Evolutionary conservation across 2,797 vertebrate species (phyloP), one percentile per base, ranked within the genome.

Genomic region (Australoheros facetus): DNA sequence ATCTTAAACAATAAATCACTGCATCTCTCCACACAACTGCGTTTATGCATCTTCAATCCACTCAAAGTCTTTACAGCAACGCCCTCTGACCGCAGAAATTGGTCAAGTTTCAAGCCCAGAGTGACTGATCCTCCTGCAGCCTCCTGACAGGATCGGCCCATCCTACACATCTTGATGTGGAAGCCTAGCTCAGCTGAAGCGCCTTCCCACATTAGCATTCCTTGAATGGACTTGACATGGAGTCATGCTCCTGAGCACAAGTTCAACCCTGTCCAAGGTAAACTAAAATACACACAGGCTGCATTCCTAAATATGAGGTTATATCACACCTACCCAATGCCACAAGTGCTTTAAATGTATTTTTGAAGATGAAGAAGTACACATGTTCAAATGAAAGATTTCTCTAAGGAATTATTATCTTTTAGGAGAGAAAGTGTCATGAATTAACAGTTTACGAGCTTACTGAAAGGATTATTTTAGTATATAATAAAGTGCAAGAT

Each of bases 201-300:
- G 30, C 71, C 71, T 57, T 51, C 56, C 34, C 26, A 37, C 62
- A 48, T 28, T 64, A 64, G 39, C 60, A 64, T 64, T 64, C 21
- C 87, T 89, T 21, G 30, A 53, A 87, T 81, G 88, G 91, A 91
- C 89, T 66, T 79, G 85, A 87, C 82, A 78, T 56, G 86, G 82
- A 80, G 90, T 92, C 88, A 87, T 60, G 83, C 84, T 62, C 82
- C 78, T 62, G 42, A 86, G 70, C 39, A 48, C 93, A 91, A 84
- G 92, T 92, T 94, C 87, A 89, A 89, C 92, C 94, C 81, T 82
- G 91, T 93, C 86, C 83, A 80, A 85, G 84, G 87, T 88, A 72
- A 82, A 84, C 64, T 73, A 82, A 89, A 86, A 92, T 77, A 92
- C 72, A 90, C 79, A 51, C 45, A 12, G 23, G 34, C 85, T 56